Base-by-base conservation (phyloP, 1,140 invertebrate genomes). In the Dreissena polymorpha region DNA sequence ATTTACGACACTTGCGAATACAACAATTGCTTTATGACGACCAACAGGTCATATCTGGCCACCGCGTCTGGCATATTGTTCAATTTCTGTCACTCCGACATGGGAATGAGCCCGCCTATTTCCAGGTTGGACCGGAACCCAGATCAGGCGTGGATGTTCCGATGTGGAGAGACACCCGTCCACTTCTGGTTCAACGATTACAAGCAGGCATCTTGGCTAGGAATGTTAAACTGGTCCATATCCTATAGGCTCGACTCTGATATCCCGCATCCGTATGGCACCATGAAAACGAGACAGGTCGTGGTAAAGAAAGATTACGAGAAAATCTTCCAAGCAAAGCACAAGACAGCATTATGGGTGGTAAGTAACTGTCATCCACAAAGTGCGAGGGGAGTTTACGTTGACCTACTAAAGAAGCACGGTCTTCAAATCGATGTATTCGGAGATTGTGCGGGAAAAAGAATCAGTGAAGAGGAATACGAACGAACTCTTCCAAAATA, bases 161-260 rank as follows among this genome's bases (percentile, higher is more conserved):
- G 29, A 57, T 21, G n/a, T 75, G 0, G 14, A 16, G 53, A 75
- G 23, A 21, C 73, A 60, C 39, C 70, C 23, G 18, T 72, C 21
- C 70, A 53, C 21, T 49, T 51, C 50, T 50, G 18, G 13, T 29
- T 29, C 13, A 1, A 14, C 23, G 14, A 64, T 13, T 75, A 60
- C 51, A 75, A 64, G 63, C 0, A n/a, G 13, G 14, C 18, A 23
- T 23, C 53, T 0, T 75, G 73, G 73, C 23, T 23, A 25, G 29
- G 27, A n/a, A 75, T 25, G 29, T 27, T 75, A 16, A 75, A 75
- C 27, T 75, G 73, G 73, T 60, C 73, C 53, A 63, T 75, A 49
- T 60, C 73, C 7, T 63, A 63, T 49, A 14, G 73, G n/a, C 57
- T 75, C 10, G 73, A 75, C 39, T 75, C 73, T 16, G 73, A 75